Evolutionary conservation across 2,797 vertebrate genomes (phyloP).

Genomic region (Rhodeus uyekii): DNA sequence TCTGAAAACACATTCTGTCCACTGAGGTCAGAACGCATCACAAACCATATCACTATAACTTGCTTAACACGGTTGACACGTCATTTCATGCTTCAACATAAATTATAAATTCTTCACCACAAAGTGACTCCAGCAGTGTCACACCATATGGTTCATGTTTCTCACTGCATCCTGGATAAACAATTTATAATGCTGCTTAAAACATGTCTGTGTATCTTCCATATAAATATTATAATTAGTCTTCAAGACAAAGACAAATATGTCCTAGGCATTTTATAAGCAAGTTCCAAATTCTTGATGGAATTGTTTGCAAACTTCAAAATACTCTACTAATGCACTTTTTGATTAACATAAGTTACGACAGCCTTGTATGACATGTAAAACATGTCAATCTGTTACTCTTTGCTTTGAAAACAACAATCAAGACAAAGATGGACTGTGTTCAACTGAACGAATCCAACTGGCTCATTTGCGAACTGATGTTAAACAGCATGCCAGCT

Average conservation of each 20-base stretch:
- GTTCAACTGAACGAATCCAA: conserved; percentile 51
- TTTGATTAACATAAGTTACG: background rate
- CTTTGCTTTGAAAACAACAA: conserved; percentile 26
- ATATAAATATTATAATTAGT: conserved; percentile 17
- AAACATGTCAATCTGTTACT: background rate
- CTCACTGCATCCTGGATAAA: background rate
- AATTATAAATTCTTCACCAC: too few species aligned
- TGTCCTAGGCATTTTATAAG: background rate
- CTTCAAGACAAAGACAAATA: background rate
- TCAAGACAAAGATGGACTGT: conserved; percentile 46
- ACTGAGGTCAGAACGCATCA: background rate
- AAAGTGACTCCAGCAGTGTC: background rate
- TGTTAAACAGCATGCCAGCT: conserved; percentile 58
- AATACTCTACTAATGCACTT: conserved; percentile 5
- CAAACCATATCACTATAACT: background rate
- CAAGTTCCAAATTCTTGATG: background rate
- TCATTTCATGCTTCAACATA: too few species aligned
- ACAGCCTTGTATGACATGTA: background rate
- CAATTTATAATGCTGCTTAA: conserved; percentile 15
- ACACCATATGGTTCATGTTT: conserved; percentile 26
- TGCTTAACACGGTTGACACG: background rate
- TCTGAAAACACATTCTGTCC: background rate
- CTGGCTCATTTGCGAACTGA: conserved; percentile 43
- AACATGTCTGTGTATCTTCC: conserved; percentile 24
- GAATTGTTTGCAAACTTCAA: background rate